Percentiles rank a stretch among this genome's conserved stretches.
These are phyloP conservation scores for Alosa sapidissima DNA, from an alignment of 2,797 vertebrate genomes.

Conservation along the genomic window DNA sequence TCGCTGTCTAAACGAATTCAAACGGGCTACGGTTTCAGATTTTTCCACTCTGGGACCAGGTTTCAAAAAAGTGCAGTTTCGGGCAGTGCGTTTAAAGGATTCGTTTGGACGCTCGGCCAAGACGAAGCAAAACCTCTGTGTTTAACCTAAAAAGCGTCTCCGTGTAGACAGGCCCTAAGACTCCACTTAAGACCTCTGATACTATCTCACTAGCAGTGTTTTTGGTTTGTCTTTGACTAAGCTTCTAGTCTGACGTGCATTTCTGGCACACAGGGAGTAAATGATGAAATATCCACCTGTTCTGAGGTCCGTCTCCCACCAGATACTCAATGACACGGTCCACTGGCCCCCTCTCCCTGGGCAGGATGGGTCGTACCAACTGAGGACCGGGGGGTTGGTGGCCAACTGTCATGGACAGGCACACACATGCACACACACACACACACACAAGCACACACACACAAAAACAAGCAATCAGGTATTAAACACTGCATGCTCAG, in stretches of 20 bases:
- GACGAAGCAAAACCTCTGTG: too few relatives aligned
- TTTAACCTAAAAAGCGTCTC: too few relatives aligned
- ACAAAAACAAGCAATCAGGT: neutral
- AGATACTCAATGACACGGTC: conserved; percentile 95
- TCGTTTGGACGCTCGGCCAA: too few relatives aligned
- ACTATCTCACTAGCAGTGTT: too few relatives aligned
- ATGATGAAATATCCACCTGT: conserved; percentile 78
- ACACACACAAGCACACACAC: neutral
- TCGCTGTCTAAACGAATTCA: too few relatives aligned
- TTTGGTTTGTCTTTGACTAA: neutral
- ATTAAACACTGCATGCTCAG: neutral
- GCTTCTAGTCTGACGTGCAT: neutral
- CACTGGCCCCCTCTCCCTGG: conserved; percentile 86
- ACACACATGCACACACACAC: neutral
- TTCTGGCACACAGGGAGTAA: neutral
- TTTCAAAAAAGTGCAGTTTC: too few relatives aligned
- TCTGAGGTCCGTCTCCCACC: conserved; percentile 96
- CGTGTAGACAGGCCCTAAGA: too few relatives aligned
- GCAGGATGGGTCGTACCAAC: conserved; percentile 88
- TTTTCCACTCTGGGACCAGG: too few relatives aligned
- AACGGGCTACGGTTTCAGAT: too few relatives aligned
- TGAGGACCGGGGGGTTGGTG: conserved; percentile 93
- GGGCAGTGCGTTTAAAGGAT: too few relatives aligned
- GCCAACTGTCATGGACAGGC: conserved; percentile 67
- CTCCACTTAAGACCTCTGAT: neutral